Base-by-base conservation (phyloP, 2,888 invertebrate species). In the Tipula unca region DNA sequence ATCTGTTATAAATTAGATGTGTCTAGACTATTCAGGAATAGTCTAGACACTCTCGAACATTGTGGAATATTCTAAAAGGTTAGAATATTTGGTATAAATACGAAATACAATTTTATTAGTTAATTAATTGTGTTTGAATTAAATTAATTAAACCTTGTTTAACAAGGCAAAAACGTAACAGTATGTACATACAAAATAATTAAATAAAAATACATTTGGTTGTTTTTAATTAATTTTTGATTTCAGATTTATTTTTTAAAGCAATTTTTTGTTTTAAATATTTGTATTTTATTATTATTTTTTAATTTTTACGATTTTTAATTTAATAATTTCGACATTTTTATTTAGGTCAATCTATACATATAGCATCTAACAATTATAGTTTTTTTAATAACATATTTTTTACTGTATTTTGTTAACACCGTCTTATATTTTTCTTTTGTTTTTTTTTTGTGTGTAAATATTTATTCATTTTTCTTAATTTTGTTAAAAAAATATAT, bases 401-500 rank as follows among this genome's bases (percentile, higher is more conserved):
- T 69, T 69, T 69, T 10, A 69, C 69, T 69, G 69, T 25, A 69
- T 69, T 69, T 25, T 69, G 20, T 69, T 69, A 69, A 69, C 69
- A 69, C 20, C 69, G 69, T 25, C 8, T 69, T 54, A 25, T 25
- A 69, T 10, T 25, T 69, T 69, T 69, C 25, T 20, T 25, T 25
- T 25, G 20, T 10, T 69, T 25, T 69, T 69, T 69, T 69, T 69
- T 69, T 69, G 69, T 20, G 20, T 54, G 48, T 54, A 54, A 69
- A 69, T 69, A 69, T 25, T 69, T 54, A 1, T 54, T 32, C 32
- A 5, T 54, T 54, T 54, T 69, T 69, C 25, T 6, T 17, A 17
- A 48, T 48, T 69, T 69, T 69, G 25, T 69, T 69, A 69, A 69
- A 69, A 69, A 69, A 69, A 69, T 69, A 69, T 69, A 69, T 48